A percentile compares a stretch with the other conserved stretches of the same genome.
Conservation (phyloP, 2,888 invertebrate species). For the Coelopa pilipes region DNA sequence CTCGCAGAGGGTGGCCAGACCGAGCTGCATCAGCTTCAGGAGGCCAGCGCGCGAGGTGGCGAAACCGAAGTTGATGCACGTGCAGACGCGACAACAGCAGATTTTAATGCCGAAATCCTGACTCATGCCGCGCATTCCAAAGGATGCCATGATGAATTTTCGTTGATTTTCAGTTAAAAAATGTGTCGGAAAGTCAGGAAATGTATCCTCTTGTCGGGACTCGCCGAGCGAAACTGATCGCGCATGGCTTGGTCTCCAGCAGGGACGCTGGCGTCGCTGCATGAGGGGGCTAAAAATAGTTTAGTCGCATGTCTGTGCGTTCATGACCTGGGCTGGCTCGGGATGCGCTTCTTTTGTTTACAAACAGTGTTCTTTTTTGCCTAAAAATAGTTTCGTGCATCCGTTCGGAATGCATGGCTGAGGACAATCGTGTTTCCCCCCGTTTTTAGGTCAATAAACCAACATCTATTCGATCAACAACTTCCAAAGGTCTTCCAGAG, state of each 20-base stretch:
- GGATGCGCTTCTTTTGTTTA: not conserved
- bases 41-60: constrained; percentile 78
- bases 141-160: constrained; percentile 55
- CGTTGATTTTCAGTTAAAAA: not conserved
- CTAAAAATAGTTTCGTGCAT: not conserved
- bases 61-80: constrained; percentile 82
- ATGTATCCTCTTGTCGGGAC: not conserved
- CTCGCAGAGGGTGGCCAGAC: constrained; percentile 84
- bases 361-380: not conserved
- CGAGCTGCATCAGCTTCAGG: constrained; percentile 79
- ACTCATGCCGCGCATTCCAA: constrained; percentile 59
- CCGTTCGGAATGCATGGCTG: not conserved
- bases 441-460: constrained; percentile 7
- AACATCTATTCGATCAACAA: not conserved
- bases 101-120: constrained; percentile 72
- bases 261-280: not conserved
- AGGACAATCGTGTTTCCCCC: not conserved
- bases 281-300: not conserved
- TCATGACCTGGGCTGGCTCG: not conserved
- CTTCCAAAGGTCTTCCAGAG: no score
- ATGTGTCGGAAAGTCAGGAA: not conserved
- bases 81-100: constrained; percentile 81
- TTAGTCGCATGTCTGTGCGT: not conserved
- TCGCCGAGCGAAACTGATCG: not conserved
- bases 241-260: not conserved